These are phyloP conservation scores for Brachyhypopomus gauderio DNA, from an alignment of 2,113 vertebrate species.

Conservation along the genomic window DNA sequence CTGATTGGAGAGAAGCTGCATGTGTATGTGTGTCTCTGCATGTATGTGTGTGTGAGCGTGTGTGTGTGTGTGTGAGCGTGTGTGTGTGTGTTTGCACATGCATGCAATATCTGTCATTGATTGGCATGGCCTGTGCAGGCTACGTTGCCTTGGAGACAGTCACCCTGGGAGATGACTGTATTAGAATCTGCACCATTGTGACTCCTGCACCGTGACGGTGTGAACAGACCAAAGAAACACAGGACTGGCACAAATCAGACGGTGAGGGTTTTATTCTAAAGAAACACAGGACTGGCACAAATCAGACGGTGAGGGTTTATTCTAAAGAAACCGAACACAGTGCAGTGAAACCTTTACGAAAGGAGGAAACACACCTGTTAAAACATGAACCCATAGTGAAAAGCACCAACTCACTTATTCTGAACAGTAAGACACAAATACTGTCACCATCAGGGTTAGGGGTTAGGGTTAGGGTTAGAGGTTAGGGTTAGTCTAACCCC, in stretches of 20 bases:
- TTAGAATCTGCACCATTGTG: constrained; percentile 32
- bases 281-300: constrained; percentile 14
- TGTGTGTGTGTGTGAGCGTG: constrained; percentile 6
- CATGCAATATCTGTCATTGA: constrained; percentile 40
- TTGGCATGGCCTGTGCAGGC: constrained; percentile 36
- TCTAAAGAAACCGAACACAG: constrained; percentile 15
- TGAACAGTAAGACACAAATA: background rate
- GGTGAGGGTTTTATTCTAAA: constrained; percentile 23
- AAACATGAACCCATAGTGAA: background rate
- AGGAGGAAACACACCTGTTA: background rate
- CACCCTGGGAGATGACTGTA: constrained; percentile 38
- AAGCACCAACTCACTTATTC: background rate
- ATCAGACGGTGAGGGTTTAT: constrained; percentile 19
- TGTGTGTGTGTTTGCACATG: constrained; percentile 21
- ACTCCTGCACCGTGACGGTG: background rate
- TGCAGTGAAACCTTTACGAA: background rate
- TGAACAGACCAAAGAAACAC: constrained; percentile 7
- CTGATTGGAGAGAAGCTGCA: constrained; percentile 18
- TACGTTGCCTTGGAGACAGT: constrained; percentile 49
- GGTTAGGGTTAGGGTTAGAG: no score
- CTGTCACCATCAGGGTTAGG: background rate
- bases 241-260: constrained; percentile 2
- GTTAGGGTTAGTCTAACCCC: no score
- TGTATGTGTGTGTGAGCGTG: constrained; percentile 31
- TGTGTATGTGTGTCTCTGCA: constrained; percentile 11